Evolutionary conservation across 1,140 invertebrate genomes (phyloP).

Genomic region (Drosophila yakuba): DNA sequence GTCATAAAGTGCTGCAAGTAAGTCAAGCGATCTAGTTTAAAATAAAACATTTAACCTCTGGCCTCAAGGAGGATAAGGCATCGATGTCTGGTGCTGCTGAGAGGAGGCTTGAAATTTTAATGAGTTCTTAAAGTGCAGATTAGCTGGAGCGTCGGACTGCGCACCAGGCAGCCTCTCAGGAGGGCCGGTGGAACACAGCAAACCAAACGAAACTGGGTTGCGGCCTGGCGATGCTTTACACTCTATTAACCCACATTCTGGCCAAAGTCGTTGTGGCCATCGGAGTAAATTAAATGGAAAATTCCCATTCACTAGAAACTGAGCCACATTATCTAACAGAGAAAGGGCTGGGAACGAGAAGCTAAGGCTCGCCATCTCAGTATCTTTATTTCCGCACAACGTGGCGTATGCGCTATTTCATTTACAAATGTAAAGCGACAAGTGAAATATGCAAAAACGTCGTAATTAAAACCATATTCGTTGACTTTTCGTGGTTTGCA

Average conservation of each 20-base stretch:
- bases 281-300: constrained; percentile 80
- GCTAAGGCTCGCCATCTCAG: neutral
- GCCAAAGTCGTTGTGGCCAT: constrained; percentile 56
- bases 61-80: neutral
- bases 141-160: constrained; percentile 35
- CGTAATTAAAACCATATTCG: constrained; percentile 48
- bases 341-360: neutral
- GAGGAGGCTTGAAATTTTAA: constrained; percentile 68
- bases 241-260: constrained; percentile 84
- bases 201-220: constrained; percentile 69
- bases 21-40: constrained; percentile 9
- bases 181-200: neutral
- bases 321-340: constrained; percentile 23
- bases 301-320: constrained; percentile 51
- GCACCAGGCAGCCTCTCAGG: constrained; percentile 15
- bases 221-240: constrained; percentile 67
- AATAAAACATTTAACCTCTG: constrained; percentile 46
- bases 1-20: neutral
- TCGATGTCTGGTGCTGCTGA: constrained; percentile 29
- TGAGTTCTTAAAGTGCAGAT: constrained; percentile 67
- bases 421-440: constrained; percentile 4
- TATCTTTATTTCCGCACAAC: constrained; percentile 39
- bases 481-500: neutral
- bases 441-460: constrained; percentile 22
- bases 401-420: constrained; percentile 23